Conservation (phyloP, 2,797 vertebrate species). For the Sebastiscus tertius region DNA sequence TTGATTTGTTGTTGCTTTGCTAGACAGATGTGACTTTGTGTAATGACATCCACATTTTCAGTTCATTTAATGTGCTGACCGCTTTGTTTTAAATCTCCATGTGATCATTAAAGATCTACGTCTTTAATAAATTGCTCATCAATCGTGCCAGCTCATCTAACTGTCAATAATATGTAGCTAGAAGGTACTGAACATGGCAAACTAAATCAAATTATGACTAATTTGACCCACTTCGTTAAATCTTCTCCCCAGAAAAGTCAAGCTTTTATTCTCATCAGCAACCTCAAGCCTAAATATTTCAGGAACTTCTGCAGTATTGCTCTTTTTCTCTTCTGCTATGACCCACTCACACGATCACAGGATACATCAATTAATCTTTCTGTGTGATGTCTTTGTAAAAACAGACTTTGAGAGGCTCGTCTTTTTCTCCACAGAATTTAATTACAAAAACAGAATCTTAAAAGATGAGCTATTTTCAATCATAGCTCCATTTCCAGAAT, state of each 20-base stretch:
- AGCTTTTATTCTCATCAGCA: neutral
- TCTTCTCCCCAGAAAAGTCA: neutral
- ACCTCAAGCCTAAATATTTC: neutral
- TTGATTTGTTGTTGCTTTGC: neutral
- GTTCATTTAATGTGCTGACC: neutral
- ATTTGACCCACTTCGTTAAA: neutral
- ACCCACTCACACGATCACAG: neutral
- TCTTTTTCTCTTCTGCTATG: neutral
- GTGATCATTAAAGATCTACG: neutral
- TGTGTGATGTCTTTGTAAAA: neutral
- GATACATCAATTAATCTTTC: neutral
- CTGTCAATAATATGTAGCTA: neutral
- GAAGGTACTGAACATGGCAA: neutral
- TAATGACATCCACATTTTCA: neutral
- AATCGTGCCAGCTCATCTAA: neutral
- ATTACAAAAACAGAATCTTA: conserved; percentile 72
- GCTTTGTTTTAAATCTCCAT: neutral
- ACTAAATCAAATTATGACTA: neutral
- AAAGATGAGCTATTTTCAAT: conserved; percentile 35
- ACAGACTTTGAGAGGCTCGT: neutral
- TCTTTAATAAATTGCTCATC: neutral
- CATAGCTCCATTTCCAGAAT: conserved; percentile 17
- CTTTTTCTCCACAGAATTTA: conserved; percentile 58
- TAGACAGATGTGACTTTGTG: neutral
- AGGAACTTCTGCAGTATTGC: neutral